Base-by-base conservation (phyloP, 2,888 invertebrate genomes). In the Drosophila peninsularis region DNA sequence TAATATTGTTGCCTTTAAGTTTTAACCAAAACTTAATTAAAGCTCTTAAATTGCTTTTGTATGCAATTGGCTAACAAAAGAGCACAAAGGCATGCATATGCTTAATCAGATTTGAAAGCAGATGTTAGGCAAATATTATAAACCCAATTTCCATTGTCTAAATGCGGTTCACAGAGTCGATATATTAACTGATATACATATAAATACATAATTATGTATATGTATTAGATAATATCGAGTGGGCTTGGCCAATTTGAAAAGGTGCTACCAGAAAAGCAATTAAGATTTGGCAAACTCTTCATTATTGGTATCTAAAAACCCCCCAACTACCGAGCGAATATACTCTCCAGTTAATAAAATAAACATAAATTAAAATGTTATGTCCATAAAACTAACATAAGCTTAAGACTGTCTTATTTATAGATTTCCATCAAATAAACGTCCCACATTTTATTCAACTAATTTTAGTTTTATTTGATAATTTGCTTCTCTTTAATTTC, bases 381-480 rank as follows among this genome's bases (percentile, higher is more conserved):
- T 24, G 44, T 44, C 9, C 9, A 27, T 44, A 13, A 36, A 5
- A 4, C 34, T 13, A 36, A 14, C 5, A 14, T 13, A 14, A 14
- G 5, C 13, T 36, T 36, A 11, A 34, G 4, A 13, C 10, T 14
- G 14, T 14, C 36, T 36, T 41, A 17, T 17, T 10, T 17, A 30
- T 30, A 30, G 10, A 30, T 30, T 10, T 10, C 9, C 10, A 11
- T 11, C 30, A 47, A 47, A 47, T 47, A 30, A 11, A 14, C 24
- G 14, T 24, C 1, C 5, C 56, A 21, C 57, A 49, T 64, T 75
- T 68, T 70, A 67, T 78, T 78, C 62, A 80, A 80, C 83, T 82
- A 84, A 78, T 86, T 69, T 82, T 88, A 82, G 73, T 70, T 82
- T 87, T 81, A 81, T 75, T 83, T 78, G 62, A 57, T 74, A 65